Evolutionary conservation across 2,888 invertebrate species (phyloP).

Genomic region (Limnephilus auricula): DNA sequence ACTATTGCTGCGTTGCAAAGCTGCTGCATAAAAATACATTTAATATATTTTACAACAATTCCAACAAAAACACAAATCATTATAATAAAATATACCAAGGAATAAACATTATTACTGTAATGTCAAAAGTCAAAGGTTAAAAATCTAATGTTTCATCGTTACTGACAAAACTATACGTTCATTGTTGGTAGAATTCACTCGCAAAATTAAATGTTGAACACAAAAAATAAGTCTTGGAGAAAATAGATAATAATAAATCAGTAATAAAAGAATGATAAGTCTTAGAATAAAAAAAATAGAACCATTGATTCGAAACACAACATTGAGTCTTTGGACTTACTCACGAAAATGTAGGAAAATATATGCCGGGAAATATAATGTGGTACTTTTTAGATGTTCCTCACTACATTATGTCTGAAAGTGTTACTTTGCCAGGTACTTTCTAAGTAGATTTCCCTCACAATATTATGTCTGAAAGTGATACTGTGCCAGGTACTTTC

Average conservation of each 20-base stretch:
- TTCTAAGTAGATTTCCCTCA: too few species aligned
- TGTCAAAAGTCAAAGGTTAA: neutral
- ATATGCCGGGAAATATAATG: neutral
- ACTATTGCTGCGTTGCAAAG: slow-evolving; percentile 28
- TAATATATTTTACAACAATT: slow-evolving; percentile 10
- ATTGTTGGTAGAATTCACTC: neutral
- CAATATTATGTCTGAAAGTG: too few species aligned
- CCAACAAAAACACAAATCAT: slow-evolving; percentile 27
- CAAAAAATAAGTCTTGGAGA: neutral
- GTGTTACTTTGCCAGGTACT: too few species aligned
- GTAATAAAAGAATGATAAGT: neutral
- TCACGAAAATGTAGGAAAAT: neutral
- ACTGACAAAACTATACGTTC: neutral
- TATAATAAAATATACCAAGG: neutral
- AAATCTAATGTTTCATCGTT: neutral
- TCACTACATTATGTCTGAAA: too few species aligned
- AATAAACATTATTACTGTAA: slow-evolving; percentile 1
- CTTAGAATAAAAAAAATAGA: neutral
- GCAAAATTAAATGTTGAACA: neutral
- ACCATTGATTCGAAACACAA: neutral
- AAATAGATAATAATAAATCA: neutral
- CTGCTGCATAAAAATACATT: slow-evolving; percentile 39
- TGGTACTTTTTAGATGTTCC: too few species aligned
- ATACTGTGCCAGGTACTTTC: too few species aligned
- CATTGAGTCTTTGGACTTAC: neutral